Evolutionary conservation across 2,797 vertebrate genomes (phyloP), one percentile per base, ranked within the genome.

Genomic region (Lemur catta): DNA sequence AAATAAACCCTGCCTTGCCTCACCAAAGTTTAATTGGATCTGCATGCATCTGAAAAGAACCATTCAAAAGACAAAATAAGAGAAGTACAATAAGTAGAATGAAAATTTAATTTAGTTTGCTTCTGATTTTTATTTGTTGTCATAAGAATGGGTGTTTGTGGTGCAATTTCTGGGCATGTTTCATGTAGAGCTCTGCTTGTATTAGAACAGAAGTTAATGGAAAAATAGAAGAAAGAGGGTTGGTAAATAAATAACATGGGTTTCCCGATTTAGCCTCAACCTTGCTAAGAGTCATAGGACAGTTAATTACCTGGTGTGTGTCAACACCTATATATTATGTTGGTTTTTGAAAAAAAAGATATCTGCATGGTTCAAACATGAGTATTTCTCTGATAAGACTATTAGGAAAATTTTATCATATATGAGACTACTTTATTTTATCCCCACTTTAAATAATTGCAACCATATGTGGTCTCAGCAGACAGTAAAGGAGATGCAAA

Each of bases 51-150:
- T 91, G 48, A 85, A 91, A 67, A 78, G 80, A 69, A 78, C 26
- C 43, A 80, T n/a, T 86, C 12, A 35, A 46, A 89, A 93, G 17
- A 1, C 69, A 82, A 82, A 82, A 84, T 63, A 41, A 93, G 4
- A 89, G 48, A 52, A 30, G 9, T n/a, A 18, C 6, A 26, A 11
- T 30, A 55, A 80, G 59, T 57, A 65, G 22, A 75, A 63, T 78
- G 57, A 67, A 91, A 65, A 84, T 57, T 71, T 93, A 75, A 65
- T 91, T 92, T 46, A 48, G 14, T 93, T 93, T 80, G 52, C 33
- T 95, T 80, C 35, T 71, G 35, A 48, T 89, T 96, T 96, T 88
- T 95, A 89, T 89, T 95, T 92, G 30, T 69, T 80, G 88, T 85
- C 43, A 89, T 30, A 82, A 88, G 24, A 96, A 46, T 84, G 26